phyloP scores from a whole-genome alignment of 2,113 vertebrate genomes.

The Atlantisia rogersi region DNA sequence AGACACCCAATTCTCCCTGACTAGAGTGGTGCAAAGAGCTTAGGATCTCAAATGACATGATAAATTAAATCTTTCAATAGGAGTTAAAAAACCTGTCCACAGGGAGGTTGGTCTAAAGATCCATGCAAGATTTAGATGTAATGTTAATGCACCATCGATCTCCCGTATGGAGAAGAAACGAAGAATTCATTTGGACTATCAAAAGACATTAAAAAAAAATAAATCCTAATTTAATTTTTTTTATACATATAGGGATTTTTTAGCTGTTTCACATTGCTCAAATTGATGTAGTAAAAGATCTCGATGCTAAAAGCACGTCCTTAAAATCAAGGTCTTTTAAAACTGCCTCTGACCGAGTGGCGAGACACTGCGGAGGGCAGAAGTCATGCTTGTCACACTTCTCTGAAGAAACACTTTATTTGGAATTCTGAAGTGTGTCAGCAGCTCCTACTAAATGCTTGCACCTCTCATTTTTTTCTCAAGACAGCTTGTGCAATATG shows the following conservation, averaged over 20 bases:
- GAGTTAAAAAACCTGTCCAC: background rate
- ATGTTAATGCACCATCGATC: background rate
- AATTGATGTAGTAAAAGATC: background rate
- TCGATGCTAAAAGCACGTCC: background rate
- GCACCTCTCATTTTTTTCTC: slow-evolving; percentile 13
- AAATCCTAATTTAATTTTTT: background rate
- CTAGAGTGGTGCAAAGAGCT: background rate
- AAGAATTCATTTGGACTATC: background rate
- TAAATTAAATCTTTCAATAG: background rate
- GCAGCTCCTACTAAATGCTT: slow-evolving; percentile 61
- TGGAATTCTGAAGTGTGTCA: slow-evolving; percentile 53
- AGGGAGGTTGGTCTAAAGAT: background rate
- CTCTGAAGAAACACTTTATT: slow-evolving; percentile 38
- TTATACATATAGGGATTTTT: background rate
- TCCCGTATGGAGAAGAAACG: background rate
- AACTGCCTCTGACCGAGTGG: background rate
- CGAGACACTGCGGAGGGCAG: background rate
- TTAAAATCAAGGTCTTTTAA: slow-evolving; percentile 38
- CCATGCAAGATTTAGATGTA: background rate
- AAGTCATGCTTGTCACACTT: slow-evolving; percentile 26
- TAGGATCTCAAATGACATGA: background rate
- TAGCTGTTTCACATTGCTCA: background rate
- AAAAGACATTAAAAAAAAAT: background rate
- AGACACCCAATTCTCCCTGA: background rate
- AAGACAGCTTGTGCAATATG: slow-evolving; percentile 46